Conservation (phyloP, 1,140 invertebrate genomes). For the Gryllus bimaculatus region DNA sequence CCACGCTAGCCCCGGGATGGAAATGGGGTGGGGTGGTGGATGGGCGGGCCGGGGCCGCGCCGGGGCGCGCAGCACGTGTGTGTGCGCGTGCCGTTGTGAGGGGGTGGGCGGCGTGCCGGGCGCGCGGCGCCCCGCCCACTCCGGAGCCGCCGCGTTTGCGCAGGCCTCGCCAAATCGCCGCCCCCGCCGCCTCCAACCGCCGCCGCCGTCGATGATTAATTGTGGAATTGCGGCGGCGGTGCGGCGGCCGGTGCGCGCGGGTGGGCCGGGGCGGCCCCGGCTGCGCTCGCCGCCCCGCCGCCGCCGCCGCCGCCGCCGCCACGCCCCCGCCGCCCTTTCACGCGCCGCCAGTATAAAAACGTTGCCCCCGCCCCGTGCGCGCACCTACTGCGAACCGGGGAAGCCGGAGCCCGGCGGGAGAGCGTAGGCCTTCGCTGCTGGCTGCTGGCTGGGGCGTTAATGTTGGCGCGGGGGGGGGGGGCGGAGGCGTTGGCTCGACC, state of each 20-base stretch:
- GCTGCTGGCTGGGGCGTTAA: not conserved
- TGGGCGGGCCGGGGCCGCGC: too few relatives aligned
- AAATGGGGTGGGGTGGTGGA: not conserved
- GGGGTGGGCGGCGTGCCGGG: not conserved
- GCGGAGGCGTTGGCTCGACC: too few relatives aligned
- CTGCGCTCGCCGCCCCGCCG: too few relatives aligned
- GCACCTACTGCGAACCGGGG: not conserved
- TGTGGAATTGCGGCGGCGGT: not conserved
- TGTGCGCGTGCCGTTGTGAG: not conserved
- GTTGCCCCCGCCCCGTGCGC: not conserved
- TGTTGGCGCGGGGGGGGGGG: too few relatives aligned
- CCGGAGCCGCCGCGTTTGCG: not conserved
- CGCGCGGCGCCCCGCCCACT: too few relatives aligned
- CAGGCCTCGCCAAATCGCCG: not conserved
- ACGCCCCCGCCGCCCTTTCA: too few relatives aligned
- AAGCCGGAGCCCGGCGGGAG: too few relatives aligned
- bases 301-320: too few relatives aligned
- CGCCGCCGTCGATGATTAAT: not conserved
- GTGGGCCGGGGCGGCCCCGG: not conserved
- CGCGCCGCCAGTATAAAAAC: not conserved
- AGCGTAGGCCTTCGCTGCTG: not conserved
- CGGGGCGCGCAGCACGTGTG: not conserved
- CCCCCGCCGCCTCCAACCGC: too few relatives aligned
- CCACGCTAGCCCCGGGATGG: not conserved
- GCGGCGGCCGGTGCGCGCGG: not conserved